Percentiles rank a stretch among this genome's conserved stretches.
These are phyloP conservation scores for Sinocyclocheilus maitianheensis DNA, from an alignment of 2,113 vertebrate species.

Conservation along the genomic window DNA sequence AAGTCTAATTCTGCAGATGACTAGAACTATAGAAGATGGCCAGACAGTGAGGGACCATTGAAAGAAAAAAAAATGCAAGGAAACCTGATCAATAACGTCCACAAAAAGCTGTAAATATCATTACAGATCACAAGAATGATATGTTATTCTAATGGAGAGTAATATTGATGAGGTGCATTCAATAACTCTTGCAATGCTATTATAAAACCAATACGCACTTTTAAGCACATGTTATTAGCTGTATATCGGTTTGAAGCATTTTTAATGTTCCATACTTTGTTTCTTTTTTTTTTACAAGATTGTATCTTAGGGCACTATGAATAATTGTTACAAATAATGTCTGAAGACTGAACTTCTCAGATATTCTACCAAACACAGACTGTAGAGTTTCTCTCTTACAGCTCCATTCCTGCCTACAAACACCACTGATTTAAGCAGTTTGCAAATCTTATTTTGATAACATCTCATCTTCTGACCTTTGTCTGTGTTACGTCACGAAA, in stretches of 20 bases:
- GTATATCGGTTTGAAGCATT: no score
- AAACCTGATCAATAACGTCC: not conserved
- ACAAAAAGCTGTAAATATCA: not conserved
- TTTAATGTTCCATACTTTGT: no score
- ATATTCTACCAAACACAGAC: no score
- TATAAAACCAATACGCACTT: not conserved
- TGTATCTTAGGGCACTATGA: no score
- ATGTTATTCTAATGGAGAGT: not conserved
- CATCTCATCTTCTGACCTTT: no score
- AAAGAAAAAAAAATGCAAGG: not conserved
- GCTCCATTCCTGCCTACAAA: not conserved
- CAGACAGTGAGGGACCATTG: slow-evolving; percentile 9
- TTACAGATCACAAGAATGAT: not conserved
- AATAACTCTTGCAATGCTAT: not conserved
- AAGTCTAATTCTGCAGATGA: slow-evolving; percentile 71
- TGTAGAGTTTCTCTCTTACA: no score
- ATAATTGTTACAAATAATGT: no score
- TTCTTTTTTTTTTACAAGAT: no score
- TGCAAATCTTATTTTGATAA: no score
- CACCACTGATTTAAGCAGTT: not conserved
- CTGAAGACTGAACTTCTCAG: no score
- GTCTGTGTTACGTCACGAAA: not conserved
- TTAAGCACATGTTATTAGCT: no score
- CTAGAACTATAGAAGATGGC: slow-evolving; percentile 34
- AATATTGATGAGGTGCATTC: not conserved